Base-by-base conservation (phyloP, 2,797 vertebrate genomes). In the Oryzias dopingdopingensis region DNA sequence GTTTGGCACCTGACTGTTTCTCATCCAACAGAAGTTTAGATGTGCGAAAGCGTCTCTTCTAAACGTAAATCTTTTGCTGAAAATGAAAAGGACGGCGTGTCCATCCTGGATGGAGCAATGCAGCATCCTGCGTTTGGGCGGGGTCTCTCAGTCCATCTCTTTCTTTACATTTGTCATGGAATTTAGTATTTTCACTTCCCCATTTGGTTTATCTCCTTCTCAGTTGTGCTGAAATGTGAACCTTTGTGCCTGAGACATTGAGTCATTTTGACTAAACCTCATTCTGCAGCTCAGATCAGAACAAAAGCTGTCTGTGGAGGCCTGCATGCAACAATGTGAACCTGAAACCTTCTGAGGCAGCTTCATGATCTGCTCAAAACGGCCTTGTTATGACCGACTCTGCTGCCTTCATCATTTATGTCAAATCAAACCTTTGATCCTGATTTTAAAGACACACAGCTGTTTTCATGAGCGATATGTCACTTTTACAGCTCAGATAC, bases 141-240 rank as follows among this genome's bases (percentile, higher is more conserved):
- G 32, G 65, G 40, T 51, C 59, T 67, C 74, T 84, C 54, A 80
- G 65, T 71, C 49, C 64, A 59, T 12, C 58, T 81, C 57, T 64
- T 54, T 69, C 62, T 65, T 61, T 62, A 71, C 69, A 80, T 86
- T 56, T 63, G 74, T 87, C 66, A 83, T 81, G 78, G 75, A 75
- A 76, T 80, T 84, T 86, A 82, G 67, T 67, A 67, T 76, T 87
- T 74, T 89, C 88, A 84, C 83, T 88, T 89, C 87, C 82, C 53
- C 50, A 12, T 77, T 65, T 67, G 14, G 22, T 69, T 66, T 74
- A 82, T 78, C 83, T 84, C 70, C 65, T 70, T 81, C 60, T 45
- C 23, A 24, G 32, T 42, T 62, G 7, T 70, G 64, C 68, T 70
- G 52, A 77, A 81, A 76, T 71, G 60, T 77, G n/a, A 58, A 45